Evolutionary conservation across 2,113 vertebrate species (phyloP).

Genomic region (Menidia beryllina): DNA sequence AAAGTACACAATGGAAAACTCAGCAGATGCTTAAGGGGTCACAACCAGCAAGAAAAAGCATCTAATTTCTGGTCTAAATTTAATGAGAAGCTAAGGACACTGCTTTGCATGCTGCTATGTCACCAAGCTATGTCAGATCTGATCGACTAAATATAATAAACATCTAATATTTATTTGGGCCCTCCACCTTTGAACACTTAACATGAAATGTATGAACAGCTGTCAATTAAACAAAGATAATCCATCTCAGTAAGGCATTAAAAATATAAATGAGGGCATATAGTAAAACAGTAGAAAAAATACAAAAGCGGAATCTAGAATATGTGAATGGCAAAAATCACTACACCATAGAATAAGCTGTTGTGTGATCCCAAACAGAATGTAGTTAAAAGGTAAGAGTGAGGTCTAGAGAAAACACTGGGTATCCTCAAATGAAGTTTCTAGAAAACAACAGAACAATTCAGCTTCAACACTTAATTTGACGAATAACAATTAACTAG

Average conservation of each 20-base stretch:
- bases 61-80: neutral
- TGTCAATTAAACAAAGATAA: neutral
- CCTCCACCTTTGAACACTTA: neutral
- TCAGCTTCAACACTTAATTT: neutral
- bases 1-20: too few species aligned
- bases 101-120: neutral
- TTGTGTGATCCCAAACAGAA: neutral
- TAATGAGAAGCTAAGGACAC: neutral
- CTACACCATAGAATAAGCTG: neutral
- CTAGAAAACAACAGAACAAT: too few species aligned
- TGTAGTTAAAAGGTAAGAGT: conserved; percentile 17
- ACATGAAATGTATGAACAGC: neutral
- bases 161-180: too few species aligned
- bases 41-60: too few species aligned
- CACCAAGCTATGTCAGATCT: too few species aligned
- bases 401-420: conserved; percentile 23
- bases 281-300: neutral
- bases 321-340: neutral
- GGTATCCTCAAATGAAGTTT: neutral
- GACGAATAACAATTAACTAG: neutral
- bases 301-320: neutral
- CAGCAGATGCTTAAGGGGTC: too few species aligned
- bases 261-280: neutral
- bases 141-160: neutral
- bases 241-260: too few species aligned